Conservation (phyloP, 92 coral and sea anemone genomes). For the Blastomussa wellsi region DNA sequence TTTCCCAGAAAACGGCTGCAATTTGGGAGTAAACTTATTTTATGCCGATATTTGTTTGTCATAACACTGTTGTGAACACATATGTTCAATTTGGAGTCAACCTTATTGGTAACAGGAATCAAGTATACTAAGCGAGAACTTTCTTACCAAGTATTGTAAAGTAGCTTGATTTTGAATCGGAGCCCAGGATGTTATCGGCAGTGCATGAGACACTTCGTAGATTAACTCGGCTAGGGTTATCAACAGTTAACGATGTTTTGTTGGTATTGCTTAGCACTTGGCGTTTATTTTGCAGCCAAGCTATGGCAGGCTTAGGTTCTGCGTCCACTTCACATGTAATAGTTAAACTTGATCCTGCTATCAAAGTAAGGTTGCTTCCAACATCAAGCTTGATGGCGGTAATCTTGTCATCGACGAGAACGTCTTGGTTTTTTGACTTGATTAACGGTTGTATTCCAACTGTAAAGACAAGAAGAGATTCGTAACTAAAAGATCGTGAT, state of each 20-base stretch:
- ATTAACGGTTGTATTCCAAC: constrained; percentile 57
- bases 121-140: not conserved
- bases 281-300: constrained; percentile 64
- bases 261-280: constrained; percentile 27
- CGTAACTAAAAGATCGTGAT: not conserved
- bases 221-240: constrained; percentile 29
- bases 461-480: not conserved
- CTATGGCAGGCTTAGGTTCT: constrained; percentile 61
- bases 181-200: constrained; percentile 59
- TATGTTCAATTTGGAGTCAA: no score
- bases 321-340: constrained; percentile 75
- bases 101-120: no score
- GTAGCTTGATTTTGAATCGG: constrained; percentile 42
- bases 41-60: not conserved
- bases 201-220: constrained; percentile 48
- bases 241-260: constrained; percentile 47
- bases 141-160: constrained; percentile 59
- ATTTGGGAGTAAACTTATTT: not conserved
- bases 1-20: no score
- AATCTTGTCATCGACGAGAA: constrained; percentile 18
- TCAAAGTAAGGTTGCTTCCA: constrained; percentile 54
- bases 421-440: constrained; percentile 24
- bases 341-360: constrained; percentile 51
- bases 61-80: no score
- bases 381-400: constrained; percentile 34